These are phyloP conservation scores for Strix aluco DNA, from an alignment of 2,113 vertebrate species.

Conservation along the genomic window DNA sequence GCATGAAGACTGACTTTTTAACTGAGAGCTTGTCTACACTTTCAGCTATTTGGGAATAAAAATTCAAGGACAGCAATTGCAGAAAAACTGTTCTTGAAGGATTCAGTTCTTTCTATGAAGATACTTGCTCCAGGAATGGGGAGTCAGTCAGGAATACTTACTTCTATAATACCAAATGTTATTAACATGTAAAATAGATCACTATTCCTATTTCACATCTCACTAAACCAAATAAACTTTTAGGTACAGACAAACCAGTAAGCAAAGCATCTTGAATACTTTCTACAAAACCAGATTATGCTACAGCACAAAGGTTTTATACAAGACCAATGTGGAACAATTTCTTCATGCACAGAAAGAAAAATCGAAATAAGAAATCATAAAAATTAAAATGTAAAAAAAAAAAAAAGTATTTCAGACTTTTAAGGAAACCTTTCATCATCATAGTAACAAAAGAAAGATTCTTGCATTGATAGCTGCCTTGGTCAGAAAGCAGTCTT, in stretches of 20 bases:
- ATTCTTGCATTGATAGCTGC: not conserved
- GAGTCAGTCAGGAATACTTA: not conserved
- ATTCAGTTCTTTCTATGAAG: not conserved
- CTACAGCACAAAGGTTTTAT: not conserved
- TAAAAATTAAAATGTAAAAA: not conserved
- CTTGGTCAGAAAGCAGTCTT: not conserved
- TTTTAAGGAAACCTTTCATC: not conserved
- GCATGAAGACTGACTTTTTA: not conserved
- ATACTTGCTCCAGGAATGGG: not conserved
- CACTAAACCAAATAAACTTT: not conserved
- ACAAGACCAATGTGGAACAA: not conserved
- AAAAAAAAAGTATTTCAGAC: not conserved
- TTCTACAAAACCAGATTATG: not conserved
- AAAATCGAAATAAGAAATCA: not conserved
- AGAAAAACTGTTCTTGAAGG: conserved; percentile 1
- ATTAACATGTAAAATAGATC: not conserved
- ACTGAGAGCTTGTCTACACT: conserved; percentile 7
- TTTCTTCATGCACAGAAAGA: not conserved
- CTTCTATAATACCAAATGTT: not conserved
- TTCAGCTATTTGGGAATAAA: conserved; percentile 1
- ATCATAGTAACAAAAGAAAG: not conserved
- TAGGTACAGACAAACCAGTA: not conserved
- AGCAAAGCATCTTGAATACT: not conserved
- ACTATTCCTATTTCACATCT: not conserved
- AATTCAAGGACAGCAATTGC: conserved; percentile 13